phyloP scores from a whole-genome alignment of 2,888 invertebrate species.

The Rotaria magnacalcarata region DNA sequence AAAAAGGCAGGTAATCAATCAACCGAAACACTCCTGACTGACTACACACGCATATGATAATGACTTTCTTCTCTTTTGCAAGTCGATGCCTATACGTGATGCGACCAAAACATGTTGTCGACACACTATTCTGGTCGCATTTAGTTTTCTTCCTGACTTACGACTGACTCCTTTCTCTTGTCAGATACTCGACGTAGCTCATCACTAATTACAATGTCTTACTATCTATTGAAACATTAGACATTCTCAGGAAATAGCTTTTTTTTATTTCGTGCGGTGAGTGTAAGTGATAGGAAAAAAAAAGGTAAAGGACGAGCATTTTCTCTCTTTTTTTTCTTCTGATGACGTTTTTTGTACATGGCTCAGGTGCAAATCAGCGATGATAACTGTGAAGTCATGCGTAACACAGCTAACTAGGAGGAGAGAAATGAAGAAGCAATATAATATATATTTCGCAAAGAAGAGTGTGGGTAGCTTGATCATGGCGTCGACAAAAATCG shows the following conservation, averaged over 20 bases:
- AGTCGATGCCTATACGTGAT: neutral
- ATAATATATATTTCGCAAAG: neutral
- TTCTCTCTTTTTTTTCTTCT: neutral
- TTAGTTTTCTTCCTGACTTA: neutral
- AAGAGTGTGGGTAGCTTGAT: neutral
- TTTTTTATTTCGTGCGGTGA: neutral
- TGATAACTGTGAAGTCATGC: conserved; percentile 19
- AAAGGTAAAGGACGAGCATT: neutral
- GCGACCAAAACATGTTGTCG: conserved; percentile 18
- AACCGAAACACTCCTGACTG: conserved; percentile 5
- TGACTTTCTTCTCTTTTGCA: neutral
- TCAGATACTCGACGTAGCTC: neutral
- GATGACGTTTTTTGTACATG: neutral
- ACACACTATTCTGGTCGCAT: neutral
- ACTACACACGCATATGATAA: neutral
- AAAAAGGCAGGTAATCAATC: neutral
- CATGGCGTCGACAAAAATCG: neutral
- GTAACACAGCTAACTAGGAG: neutral
- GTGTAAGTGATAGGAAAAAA: neutral
- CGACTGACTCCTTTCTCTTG: neutral
- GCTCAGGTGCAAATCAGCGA: neutral
- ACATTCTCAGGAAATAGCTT: neutral
- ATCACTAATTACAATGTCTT: neutral
- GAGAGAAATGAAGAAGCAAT: neutral
- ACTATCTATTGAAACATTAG: neutral